Evolutionary conservation across 92 coral and sea anemone species (phyloP).

Genomic region (Diadumene lineata): DNA sequence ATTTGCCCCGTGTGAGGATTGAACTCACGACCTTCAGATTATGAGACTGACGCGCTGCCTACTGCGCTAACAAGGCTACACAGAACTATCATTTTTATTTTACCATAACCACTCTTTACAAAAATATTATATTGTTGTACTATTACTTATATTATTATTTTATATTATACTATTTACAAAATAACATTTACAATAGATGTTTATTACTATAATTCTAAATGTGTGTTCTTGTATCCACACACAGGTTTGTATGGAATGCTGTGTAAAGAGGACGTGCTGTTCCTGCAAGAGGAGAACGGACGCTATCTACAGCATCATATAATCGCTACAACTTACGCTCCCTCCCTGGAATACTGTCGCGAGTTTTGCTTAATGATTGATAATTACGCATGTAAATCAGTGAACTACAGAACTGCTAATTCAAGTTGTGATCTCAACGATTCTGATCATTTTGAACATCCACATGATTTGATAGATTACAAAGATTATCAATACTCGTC

Average conservation of each 20-base stretch:
- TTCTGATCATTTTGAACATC: slow-evolving; percentile 26
- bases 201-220: too few relatives aligned
- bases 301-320: slow-evolving; percentile 1
- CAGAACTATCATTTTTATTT: too few relatives aligned
- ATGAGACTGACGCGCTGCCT: slow-evolving; percentile 99
- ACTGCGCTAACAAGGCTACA: slow-evolving; percentile 98
- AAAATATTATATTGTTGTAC: too few relatives aligned
- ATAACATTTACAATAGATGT: too few relatives aligned
- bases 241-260: not conserved
- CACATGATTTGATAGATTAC: slow-evolving; percentile 5
- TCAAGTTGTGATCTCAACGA: slow-evolving; percentile 22
- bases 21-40: slow-evolving; percentile 99
- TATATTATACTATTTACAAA: too few relatives aligned
- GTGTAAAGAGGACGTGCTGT: slow-evolving; percentile 3
- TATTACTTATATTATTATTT: too few relatives aligned
- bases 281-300: not conserved
- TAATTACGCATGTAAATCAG: slow-evolving; percentile 13
- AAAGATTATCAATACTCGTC: slow-evolving; percentile 1
- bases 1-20: slow-evolving; percentile 99
- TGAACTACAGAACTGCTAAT: slow-evolving; percentile 18
- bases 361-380: slow-evolving; percentile 10
- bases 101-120: too few relatives aligned
- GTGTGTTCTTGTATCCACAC: too few relatives aligned
- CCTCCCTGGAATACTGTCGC: not conserved
- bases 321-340: not conserved